Percentiles rank a stretch among this genome's conserved stretches.
phyloP scores from a whole-genome alignment of 2,113 vertebrate species.

The Forbesichthys papilliferus region DNA sequence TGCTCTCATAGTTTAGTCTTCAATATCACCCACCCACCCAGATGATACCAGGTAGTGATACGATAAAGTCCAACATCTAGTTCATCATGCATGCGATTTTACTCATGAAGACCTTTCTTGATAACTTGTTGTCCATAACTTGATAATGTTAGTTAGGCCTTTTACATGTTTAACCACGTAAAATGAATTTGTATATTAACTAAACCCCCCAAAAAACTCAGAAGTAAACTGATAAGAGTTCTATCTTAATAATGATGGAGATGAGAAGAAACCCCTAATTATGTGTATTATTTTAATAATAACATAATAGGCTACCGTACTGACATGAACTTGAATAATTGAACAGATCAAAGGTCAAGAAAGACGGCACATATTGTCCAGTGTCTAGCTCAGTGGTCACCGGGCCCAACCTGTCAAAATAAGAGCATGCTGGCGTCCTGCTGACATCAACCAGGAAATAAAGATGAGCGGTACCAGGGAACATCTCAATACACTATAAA shows the following conservation, averaged over 20 bases:
- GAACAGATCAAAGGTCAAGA: constrained; percentile 57
- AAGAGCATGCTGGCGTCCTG: constrained; percentile 51
- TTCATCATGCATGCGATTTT: constrained; percentile 13
- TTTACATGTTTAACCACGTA: not conserved
- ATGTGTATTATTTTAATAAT: constrained; percentile 26
- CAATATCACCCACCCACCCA: too few relatives aligned
- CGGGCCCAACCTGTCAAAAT: constrained; percentile 52
- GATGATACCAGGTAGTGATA: too few relatives aligned
- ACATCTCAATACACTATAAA: constrained; percentile 80
- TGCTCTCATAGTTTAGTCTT: not conserved
- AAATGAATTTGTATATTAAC: not conserved
- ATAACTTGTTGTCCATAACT: not conserved
- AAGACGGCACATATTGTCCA: constrained; percentile 77
- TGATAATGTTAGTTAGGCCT: not conserved
- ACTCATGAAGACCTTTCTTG: constrained; percentile 7
- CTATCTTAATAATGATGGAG: not conserved
- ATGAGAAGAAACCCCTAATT: constrained; percentile 13
- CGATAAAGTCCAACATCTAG: too few relatives aligned
- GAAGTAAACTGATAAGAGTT: constrained; percentile 1
- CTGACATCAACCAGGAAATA: constrained; percentile 49
- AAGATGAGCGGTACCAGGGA: constrained; percentile 1
- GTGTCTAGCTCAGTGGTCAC: constrained; percentile 53
- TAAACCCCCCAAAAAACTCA: constrained; percentile 5
- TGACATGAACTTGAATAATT: constrained; percentile 18
- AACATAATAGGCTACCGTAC: constrained; percentile 10